Evolutionary conservation across 2,113 vertebrate species (phyloP), one percentile per base, ranked within the genome.

Genomic region (Chitala chitala): DNA sequence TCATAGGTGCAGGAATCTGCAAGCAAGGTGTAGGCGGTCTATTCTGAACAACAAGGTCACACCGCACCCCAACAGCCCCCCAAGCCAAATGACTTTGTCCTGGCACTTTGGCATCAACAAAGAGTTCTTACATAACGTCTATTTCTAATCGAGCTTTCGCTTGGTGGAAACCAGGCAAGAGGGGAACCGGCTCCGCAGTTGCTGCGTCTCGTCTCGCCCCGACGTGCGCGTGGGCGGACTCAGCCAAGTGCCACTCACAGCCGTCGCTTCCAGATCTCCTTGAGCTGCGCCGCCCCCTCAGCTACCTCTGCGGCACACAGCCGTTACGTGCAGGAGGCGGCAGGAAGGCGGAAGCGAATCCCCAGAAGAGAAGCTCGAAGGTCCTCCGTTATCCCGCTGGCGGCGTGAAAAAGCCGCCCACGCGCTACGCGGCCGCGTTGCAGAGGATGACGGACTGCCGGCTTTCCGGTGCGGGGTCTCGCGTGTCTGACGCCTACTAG

Each of bases 91-190:
- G 77, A 78, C 79, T 82, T 78, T 80, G 79, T 73, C 79, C 69
- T 26, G 22, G 82, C 80, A 73, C 78, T 78, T 63, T 89, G 87
- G 86, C 86, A 88, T 85, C 81, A 86, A 89, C 87, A 87, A 76
- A 73, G 73, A 79, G 77, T 72, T 4, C 82, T 91, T 92, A 87
- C 82, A 83, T 82, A 91, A 90, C 82, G 53, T 78, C 84, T 87
- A 86, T 88, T 90, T 87, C 87, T 77, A 87, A 78, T 68, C 54
- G 5, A n/a, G 26, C 42, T 33, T 44, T 70, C 55, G 66, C 55
- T 56, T 20, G n/a, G 66, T 31, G 44, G 64, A 36, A 63, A 22
- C 29, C n/a, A n/a, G 46, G 48, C 29, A 54, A 54, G 61, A 59
- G 12, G 74, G 65, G 53, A 38, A 66, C 65, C 61, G 9, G 38